Base-by-base conservation (phyloP, 2,113 vertebrate species). In the Heterocephalus glaber region DNA sequence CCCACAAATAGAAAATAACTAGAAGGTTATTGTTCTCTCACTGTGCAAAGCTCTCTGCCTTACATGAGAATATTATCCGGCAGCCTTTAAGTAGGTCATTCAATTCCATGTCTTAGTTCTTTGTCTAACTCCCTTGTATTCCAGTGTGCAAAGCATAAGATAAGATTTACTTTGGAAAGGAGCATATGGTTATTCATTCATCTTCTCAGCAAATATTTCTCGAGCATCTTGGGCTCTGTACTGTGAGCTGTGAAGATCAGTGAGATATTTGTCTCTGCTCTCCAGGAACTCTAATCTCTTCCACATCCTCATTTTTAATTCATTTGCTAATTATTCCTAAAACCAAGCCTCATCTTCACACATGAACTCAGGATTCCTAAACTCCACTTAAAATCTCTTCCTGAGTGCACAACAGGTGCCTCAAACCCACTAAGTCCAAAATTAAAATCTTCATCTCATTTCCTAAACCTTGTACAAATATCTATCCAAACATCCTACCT, bases 51-150 rank as follows among this genome's bases (percentile, higher is more conserved):
- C 30, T 92, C 66, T 80, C 66, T 93, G 28, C 61, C 52, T 52
- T n/a, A 54, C 33, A 86, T 12, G 17, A 86, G 52, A 89, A 70
- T 72, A 65, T 88, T 38, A 72, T 56, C 81, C 1, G 3, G 63
- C 72, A 77, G 3, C 54, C 89, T 93, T 90, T 89, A 93, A 88
- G 54, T 17, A 90, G 82, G 63, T 92, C 86, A 90, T 70, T 7
- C 61, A 70, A 77, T 47, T 80, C 44, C 56, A 68, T 2, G 8
- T 58, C 38, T 90, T 63, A 30, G 65, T 77, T 95, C 52, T 41
- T 17, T 6, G n/a, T 74, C 77, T 83, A 61, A 79, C 44, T 83
- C 35, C 70, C 77, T n/a, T 52, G 56, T 89, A 92, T 86, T 68
- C 41, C 38, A 52, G 19, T 11, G n/a, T 68, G 11, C 41, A 74